Conservation (phyloP, 2,113 vertebrate species). For the Tapirus terrestris region DNA sequence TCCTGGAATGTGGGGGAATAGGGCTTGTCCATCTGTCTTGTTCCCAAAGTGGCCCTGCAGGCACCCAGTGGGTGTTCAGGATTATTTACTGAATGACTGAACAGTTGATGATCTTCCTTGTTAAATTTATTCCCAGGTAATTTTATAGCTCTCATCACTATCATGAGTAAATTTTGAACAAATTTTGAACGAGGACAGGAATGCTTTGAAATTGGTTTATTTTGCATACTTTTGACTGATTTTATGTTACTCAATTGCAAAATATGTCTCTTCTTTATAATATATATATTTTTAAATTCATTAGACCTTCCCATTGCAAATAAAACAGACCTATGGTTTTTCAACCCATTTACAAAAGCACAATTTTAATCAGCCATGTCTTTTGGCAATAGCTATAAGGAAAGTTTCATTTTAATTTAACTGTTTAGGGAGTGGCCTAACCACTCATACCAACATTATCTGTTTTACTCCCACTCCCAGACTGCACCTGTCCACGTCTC, state of each 20-base stretch:
- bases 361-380: background rate
- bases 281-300: background rate
- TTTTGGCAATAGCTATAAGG: background rate
- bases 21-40: background rate
- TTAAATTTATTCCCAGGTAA: background rate
- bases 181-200: background rate
- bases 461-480: background rate
- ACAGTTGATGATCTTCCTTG: background rate
- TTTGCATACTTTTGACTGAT: background rate
- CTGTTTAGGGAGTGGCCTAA: background rate
- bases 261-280: background rate
- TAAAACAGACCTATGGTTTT: background rate
- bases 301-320: background rate
- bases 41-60: fast-evolving
- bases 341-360: background rate
- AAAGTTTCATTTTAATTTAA: background rate
- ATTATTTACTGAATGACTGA: background rate
- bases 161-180: background rate
- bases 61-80: background rate
- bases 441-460: background rate
- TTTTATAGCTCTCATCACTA: background rate
- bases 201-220: background rate
- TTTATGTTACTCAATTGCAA: background rate
- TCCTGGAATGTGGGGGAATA: background rate
- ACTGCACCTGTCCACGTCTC: background rate